Evolutionary conservation across 2,797 vertebrate species (phyloP), one percentile per base, ranked within the genome.

Genomic region (Pygocentrus nattereri): DNA sequence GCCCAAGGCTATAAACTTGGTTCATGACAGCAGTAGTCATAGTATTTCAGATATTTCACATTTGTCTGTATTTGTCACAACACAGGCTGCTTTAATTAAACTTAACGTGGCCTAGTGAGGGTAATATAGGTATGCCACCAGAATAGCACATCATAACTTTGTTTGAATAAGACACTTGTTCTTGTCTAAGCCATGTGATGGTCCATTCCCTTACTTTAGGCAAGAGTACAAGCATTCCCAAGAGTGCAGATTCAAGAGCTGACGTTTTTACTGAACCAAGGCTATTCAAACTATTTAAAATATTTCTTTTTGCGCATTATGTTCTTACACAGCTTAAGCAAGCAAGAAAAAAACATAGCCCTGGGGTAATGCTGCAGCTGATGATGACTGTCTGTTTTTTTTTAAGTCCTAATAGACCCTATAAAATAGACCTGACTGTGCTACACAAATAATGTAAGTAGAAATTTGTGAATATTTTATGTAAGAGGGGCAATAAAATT

Each of bases 141-240:
- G 68, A 61, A 76, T 52, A 81, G 54, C 47, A 50, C 72, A 71
- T 62, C 47, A 56, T n/a, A 38, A 62, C 18, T 54, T 52, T 2
- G 41, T 52, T 74, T 77, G 58, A 77, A 72, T 71, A 44, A 52
- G 44, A 56, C 18, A 62, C 49, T 76, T 76, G 41, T 81, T 81
- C 65, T 76, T 25, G 56, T 50, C 44, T 23, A 61, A 16, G 44
- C 54, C 74, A 41, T 62, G 80, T 30, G 65, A 76, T 69, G 19
- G 7, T 47, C 41, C 41, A n/a, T 27, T 69, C 23, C 5, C 21
- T 30, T 30, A 27, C 52, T 27, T 23, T 21, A 2, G 41, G 74
- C 54, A 41, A 19, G 10, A 81, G 61, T 27, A 30, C 50, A 74
- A 67, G 23, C 38, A 59, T 47, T 16, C 21, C 13, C 19, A 68